Conservation (phyloP, 2,113 vertebrate species). For the Scophthalmus maximus region DNA sequence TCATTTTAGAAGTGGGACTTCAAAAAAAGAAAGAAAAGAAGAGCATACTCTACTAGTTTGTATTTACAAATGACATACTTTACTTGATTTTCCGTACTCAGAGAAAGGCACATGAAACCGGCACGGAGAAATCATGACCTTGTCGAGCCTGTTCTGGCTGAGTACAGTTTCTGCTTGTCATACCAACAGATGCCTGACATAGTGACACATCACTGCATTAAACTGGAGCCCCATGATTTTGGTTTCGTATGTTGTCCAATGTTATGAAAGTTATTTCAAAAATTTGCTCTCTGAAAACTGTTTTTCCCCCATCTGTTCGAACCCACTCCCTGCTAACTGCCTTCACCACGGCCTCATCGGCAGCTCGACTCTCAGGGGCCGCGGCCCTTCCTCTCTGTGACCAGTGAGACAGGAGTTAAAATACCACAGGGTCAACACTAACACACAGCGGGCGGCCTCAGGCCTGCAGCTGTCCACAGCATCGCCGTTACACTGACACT, state of each 20-base stretch:
- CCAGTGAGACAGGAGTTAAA: slow-evolving; percentile 56
- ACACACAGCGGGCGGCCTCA: slow-evolving; percentile 37
- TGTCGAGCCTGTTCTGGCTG: slow-evolving; percentile 72
- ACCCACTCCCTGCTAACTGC: background rate
- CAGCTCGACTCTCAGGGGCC: slow-evolving; percentile 14
- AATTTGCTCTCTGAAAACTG: background rate
- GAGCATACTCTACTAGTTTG: background rate
- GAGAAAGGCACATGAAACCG: slow-evolving; percentile 58
- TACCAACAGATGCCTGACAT: slow-evolving; percentile 56
- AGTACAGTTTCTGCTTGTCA: slow-evolving; percentile 69
- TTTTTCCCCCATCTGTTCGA: background rate
- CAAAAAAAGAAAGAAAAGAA: slow-evolving; percentile 1
- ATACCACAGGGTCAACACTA: slow-evolving; percentile 53
- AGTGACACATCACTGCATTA: slow-evolving; percentile 16
- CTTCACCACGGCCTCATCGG: slow-evolving; percentile 21
- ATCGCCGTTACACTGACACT: slow-evolving; percentile 25
- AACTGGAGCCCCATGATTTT: background rate
- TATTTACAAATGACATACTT: slow-evolving; percentile 10
- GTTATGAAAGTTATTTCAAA: slow-evolving; percentile 7
- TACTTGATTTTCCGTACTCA: slow-evolving; percentile 13
- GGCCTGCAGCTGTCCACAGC: slow-evolving; percentile 60
- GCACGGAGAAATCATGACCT: slow-evolving; percentile 63
- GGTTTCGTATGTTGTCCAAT: background rate
- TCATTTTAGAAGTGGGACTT: slow-evolving; percentile 17
- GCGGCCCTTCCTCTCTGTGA: slow-evolving; percentile 41